A percentile compares a stretch with the other conserved stretches of the same genome.
Evolutionary conservation across 2,113 vertebrate species (phyloP).

Genomic region (Micromys minutus): DNA sequence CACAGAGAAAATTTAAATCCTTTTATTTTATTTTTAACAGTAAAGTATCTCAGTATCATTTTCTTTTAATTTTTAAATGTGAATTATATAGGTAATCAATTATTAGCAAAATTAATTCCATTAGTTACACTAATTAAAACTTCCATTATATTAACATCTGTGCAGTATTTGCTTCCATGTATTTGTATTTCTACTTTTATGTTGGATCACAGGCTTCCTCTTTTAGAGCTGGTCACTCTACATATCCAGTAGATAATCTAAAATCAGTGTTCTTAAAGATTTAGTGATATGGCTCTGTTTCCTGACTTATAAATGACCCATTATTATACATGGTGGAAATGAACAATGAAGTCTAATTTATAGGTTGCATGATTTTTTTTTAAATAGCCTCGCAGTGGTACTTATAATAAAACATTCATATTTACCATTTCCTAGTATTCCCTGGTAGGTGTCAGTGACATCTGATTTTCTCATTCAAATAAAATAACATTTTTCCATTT

Average conservation of each 20-base stretch:
- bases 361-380: neutral
- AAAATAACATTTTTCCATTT: neutral
- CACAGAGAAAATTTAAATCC: neutral
- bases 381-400: neutral
- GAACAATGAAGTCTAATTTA: neutral
- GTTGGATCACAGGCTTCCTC: neutral
- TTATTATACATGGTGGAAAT: neutral
- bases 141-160: neutral
- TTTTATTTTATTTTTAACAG: neutral
- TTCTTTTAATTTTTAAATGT: neutral
- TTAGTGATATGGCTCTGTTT: neutral
- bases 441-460: neutral
- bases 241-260: neutral
- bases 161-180: neutral
- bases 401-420: neutral
- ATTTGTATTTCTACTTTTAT: neutral
- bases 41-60: neutral
- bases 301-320: too few species aligned
- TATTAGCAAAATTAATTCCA: neutral
- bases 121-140: neutral
- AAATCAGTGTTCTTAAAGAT: neutral
- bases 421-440: neutral
- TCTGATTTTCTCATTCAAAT: conserved; percentile 1
- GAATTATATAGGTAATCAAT: neutral
- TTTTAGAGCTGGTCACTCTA: neutral